These are phyloP conservation scores for Protobothrops mucrosquamatus DNA, from an alignment of 2,113 vertebrate species.

Conservation along the genomic window DNA sequence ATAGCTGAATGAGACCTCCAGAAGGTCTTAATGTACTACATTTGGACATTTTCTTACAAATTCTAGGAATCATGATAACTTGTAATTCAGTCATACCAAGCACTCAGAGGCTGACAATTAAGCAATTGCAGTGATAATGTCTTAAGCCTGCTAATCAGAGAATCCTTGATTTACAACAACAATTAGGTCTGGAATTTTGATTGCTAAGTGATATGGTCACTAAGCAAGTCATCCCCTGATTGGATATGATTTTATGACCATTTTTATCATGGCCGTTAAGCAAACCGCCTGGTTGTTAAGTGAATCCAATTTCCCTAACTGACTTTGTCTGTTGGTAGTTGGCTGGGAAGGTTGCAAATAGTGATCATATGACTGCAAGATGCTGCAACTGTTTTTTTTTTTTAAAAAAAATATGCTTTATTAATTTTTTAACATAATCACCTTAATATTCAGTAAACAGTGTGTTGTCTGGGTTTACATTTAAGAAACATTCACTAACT, in stretches of 20 bases:
- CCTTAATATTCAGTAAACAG: too few relatives aligned
- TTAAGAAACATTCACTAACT: too few relatives aligned
- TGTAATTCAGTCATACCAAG: conserved; percentile 57
- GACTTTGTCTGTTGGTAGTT: not conserved
- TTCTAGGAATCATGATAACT: conserved; percentile 58
- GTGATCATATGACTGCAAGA: not conserved
- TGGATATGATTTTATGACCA: not conserved
- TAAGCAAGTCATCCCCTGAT: not conserved
- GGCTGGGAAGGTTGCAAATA: not conserved
- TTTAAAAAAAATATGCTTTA: too few relatives aligned
- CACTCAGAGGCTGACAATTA: not conserved
- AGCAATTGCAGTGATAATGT: not conserved
- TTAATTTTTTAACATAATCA: too few relatives aligned
- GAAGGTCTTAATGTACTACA: conserved; percentile 5
- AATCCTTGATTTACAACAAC: not conserved
- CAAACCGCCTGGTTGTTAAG: not conserved
- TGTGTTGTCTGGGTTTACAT: too few relatives aligned
- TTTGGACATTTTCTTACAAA: conserved; percentile 55
- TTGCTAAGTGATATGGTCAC: not conserved
- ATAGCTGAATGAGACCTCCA: not conserved
- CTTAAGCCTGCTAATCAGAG: not conserved
- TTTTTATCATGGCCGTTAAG: not conserved
- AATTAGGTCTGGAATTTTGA: not conserved
- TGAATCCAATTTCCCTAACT: not conserved
- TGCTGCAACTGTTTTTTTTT: not conserved